phyloP scores from a whole-genome alignment of 2,113 vertebrate species.

The Gavialis gangeticus region DNA sequence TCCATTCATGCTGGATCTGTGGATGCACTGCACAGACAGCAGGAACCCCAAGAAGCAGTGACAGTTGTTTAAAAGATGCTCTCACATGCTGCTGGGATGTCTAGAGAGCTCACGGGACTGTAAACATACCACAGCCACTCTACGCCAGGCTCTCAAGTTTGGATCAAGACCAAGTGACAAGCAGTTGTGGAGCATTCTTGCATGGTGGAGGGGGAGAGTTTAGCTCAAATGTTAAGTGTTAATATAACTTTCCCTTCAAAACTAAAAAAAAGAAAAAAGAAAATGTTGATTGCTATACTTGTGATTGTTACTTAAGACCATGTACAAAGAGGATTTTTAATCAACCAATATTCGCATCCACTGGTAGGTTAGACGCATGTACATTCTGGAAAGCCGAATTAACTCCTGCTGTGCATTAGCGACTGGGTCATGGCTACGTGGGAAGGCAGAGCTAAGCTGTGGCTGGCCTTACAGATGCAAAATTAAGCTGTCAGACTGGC shows the following conservation, averaged over 20 bases:
- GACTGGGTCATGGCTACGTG: not conserved
- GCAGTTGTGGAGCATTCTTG: not conserved
- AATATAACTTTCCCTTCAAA: not conserved
- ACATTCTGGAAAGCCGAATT: not conserved
- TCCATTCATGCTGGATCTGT: not conserved
- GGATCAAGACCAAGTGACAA: fast-evolving
- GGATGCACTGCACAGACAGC: fast-evolving
- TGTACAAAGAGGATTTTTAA: not conserved
- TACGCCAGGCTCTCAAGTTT: not conserved
- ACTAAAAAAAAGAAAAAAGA: fast-evolving
- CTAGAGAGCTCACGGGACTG: not conserved
- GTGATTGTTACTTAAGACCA: not conserved
- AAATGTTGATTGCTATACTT: not conserved
- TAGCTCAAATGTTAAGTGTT: no score
- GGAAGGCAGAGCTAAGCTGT: constrained; percentile 12
- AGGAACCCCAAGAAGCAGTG: not conserved
- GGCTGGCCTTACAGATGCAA: not conserved
- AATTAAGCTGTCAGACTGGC: constrained; percentile 22
- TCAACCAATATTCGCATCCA: not conserved
- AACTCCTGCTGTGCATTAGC: fast-evolving
- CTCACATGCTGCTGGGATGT: fast-evolving
- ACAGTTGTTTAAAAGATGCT: not conserved
- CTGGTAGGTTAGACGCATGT: not conserved
- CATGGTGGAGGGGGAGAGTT: not conserved
- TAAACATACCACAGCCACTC: no score